Percentiles rank a stretch among this genome's conserved stretches.
Conservation (phyloP, 2,888 invertebrate genomes). For the Drosophila rellima region DNA sequence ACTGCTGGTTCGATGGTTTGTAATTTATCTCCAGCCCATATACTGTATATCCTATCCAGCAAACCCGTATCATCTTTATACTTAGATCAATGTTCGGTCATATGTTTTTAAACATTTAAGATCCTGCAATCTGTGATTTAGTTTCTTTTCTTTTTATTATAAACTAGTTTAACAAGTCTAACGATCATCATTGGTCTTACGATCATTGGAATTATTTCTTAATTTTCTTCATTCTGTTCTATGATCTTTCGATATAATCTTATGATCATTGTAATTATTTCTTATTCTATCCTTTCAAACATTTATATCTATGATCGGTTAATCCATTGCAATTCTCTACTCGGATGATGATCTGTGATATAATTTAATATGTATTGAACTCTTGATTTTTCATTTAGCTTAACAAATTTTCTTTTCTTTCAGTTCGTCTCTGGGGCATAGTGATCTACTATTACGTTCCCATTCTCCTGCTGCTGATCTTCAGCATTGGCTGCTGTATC, state of each 20-base stretch:
- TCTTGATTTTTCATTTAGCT: not conserved
- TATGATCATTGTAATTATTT: not conserved
- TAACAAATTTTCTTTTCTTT: constrained; percentile 5
- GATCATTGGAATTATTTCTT: not conserved
- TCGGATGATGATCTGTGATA: not conserved
- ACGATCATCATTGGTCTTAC: not conserved
- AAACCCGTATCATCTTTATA: too few species aligned
- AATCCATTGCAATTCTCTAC: not conserved
- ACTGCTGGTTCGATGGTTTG: constrained; percentile 78
- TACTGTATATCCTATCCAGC: too few species aligned
- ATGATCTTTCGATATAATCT: not conserved
- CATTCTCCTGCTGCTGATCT: constrained; percentile 64
- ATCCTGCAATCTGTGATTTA: too few species aligned
- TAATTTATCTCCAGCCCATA: too few species aligned
- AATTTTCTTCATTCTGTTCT: not conserved
- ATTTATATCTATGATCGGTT: not conserved
- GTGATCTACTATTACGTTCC: constrained; percentile 75
- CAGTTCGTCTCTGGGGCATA: constrained; percentile 81
- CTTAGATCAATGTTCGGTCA: too few species aligned
- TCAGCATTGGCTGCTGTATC: constrained; percentile 67
- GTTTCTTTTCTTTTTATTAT: too few species aligned
- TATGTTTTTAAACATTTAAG: too few species aligned
- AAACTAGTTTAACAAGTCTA: too few species aligned
- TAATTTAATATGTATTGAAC: not conserved
- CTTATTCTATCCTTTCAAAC: not conserved